Conservation (phyloP, 2,113 vertebrate genomes). For the Perccottus glenii region DNA sequence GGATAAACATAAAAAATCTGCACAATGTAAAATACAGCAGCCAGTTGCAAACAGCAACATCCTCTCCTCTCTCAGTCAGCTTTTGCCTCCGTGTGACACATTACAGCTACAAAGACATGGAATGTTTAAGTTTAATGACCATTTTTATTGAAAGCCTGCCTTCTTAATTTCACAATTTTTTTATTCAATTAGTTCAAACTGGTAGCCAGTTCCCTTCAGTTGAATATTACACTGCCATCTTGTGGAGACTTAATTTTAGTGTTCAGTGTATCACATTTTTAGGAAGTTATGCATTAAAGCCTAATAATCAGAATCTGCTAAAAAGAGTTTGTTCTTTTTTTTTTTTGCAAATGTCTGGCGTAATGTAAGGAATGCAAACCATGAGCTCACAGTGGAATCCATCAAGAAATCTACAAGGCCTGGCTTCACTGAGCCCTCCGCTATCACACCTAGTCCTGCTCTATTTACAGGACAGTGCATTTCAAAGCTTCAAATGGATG, state of each 20-base stretch:
- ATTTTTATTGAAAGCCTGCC: too few species aligned
- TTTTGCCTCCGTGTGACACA: slow-evolving; percentile 30
- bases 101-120: background rate
- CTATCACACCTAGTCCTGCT: slow-evolving; percentile 13
- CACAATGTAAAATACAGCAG: slow-evolving; percentile 62
- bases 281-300: too few species aligned
- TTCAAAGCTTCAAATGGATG: slow-evolving; percentile 1
- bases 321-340: too few species aligned
- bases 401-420: background rate
- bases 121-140: too few species aligned
- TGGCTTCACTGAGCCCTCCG: background rate
- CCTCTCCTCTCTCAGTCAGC: slow-evolving; percentile 32
- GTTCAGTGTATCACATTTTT: too few species aligned
- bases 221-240: slow-evolving; percentile 63
- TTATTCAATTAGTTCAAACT: too few species aligned
- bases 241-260: slow-evolving; percentile 47
- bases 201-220: slow-evolving; percentile 1
- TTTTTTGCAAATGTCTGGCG: background rate
- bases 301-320: too few species aligned
- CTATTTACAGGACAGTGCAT: background rate
- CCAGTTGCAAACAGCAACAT: slow-evolving; percentile 47
- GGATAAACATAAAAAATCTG: slow-evolving; percentile 66
- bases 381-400: slow-evolving; percentile 1
- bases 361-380: background rate
- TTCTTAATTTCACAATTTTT: too few species aligned